Percentiles rank a stretch among this genome's conserved stretches.
Evolutionary conservation across 2,797 vertebrate species (phyloP).

Genomic region (Helarctos malayanus): DNA sequence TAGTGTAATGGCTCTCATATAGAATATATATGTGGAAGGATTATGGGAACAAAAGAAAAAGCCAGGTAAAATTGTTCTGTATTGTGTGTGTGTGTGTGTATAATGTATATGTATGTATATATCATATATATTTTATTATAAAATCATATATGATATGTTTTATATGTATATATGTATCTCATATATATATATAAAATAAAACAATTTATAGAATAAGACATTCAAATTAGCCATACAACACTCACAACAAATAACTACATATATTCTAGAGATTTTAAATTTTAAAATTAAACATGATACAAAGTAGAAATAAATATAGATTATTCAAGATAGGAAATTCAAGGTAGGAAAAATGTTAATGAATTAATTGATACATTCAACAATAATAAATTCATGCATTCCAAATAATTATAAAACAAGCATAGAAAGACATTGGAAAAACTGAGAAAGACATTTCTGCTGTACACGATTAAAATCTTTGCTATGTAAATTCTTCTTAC

Average conservation of each 20-base stretch:
- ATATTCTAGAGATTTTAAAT: background rate
- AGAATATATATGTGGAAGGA: background rate
- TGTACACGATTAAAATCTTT: background rate
- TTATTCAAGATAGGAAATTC: background rate
- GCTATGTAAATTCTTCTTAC: background rate
- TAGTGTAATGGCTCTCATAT: background rate
- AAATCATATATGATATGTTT: background rate
- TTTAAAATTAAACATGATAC: background rate
- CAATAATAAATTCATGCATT: background rate
- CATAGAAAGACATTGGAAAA: background rate
- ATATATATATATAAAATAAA: background rate
- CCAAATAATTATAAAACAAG: background rate
- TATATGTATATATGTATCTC: background rate
- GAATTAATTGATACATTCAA: background rate
- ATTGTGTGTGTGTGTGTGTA: background rate
- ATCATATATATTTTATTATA: background rate
- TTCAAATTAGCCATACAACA: background rate
- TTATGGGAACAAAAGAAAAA: background rate
- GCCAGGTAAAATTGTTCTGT: background rate
- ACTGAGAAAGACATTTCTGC: background rate
- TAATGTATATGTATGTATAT: no score
- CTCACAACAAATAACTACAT: background rate
- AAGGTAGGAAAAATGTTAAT: background rate
- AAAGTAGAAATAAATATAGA: background rate
- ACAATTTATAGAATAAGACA: background rate